Conservation (phyloP, 2,888 invertebrate species). For the Yponomeuta sedellus region DNA sequence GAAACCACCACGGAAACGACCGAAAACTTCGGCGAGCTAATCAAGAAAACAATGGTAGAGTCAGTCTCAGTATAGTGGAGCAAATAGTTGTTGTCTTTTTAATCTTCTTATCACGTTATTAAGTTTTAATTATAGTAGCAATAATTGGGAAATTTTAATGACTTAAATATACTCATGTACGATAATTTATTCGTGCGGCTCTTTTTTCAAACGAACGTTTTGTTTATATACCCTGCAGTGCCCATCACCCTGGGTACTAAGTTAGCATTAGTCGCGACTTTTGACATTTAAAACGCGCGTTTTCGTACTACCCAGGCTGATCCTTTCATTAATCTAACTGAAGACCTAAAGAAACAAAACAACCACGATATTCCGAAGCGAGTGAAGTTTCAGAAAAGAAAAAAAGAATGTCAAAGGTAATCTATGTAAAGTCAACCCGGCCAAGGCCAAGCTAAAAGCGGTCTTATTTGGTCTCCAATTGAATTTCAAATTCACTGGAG, state of each 20-base stretch:
- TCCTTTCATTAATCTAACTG: not conserved
- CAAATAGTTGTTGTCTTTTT: constrained; percentile 62
- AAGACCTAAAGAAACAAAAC: not conserved
- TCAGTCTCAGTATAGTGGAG: constrained; percentile 89
- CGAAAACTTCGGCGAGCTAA: constrained; percentile 93
- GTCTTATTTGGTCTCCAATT: not conserved
- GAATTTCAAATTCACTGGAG: not conserved
- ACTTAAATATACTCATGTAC: constrained; percentile 16
- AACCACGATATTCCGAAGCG: not conserved
- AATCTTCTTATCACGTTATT: constrained; percentile 62
- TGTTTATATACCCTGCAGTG: too few relatives aligned
- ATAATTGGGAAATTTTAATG: constrained; percentile 40
- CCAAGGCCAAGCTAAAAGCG: not conserved
- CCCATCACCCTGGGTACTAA: too few relatives aligned
- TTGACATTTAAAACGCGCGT: too few relatives aligned
- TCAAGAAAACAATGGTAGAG: constrained; percentile 94
- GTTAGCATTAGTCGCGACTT: too few relatives aligned
- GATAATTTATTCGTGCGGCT: constrained; percentile 1
- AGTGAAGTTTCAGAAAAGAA: not conserved
- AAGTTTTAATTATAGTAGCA: constrained; percentile 57
- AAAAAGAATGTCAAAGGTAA: not conserved
- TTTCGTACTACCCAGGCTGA: too few relatives aligned
- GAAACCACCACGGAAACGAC: constrained; percentile 44
- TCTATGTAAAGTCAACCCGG: not conserved
- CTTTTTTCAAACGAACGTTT: not conserved